phyloP scores from a whole-genome alignment of 35 echinoderm and acorn worm species.

The Patiria miniata region DNA sequence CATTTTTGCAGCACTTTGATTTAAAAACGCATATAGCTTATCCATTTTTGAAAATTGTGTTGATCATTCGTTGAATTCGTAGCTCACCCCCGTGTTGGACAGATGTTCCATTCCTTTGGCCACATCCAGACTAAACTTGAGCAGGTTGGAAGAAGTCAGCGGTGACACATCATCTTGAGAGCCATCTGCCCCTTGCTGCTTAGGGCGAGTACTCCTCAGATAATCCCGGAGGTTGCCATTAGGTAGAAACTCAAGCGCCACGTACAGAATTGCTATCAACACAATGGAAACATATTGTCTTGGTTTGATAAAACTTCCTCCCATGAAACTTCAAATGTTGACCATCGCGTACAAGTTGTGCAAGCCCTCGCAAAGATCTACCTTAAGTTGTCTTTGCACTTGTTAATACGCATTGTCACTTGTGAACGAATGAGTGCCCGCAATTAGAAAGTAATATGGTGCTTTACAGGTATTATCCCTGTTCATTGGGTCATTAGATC shows the following conservation, averaged over 20 bases:
- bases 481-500: too few species aligned
- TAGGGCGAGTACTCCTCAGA: constrained; percentile 9
- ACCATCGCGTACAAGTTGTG: too few species aligned
- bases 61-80: neutral
- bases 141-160: neutral
- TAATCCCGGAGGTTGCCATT: constrained; percentile 45
- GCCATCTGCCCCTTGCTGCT: constrained; percentile 6
- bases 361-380: too few species aligned
- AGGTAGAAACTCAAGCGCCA: constrained; percentile 24
- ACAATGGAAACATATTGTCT: neutral
- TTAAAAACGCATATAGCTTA: too few species aligned
- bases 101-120: constrained; percentile 49
- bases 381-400: too few species aligned
- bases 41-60: too few species aligned
- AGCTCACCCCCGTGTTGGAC: constrained; percentile 22
- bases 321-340: too few species aligned
- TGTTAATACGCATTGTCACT: too few species aligned
- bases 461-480: too few species aligned
- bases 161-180: neutral
- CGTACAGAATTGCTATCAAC: constrained; percentile 27
- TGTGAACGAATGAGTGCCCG: too few species aligned
- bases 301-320: neutral
- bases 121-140: constrained; percentile 36
- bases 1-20: too few species aligned
- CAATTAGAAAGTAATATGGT: too few species aligned